A percentile compares a stretch with the other conserved stretches of the same genome.
phyloP scores from a whole-genome alignment of 1,140 invertebrate genomes.

The Drosophila repletoides region DNA sequence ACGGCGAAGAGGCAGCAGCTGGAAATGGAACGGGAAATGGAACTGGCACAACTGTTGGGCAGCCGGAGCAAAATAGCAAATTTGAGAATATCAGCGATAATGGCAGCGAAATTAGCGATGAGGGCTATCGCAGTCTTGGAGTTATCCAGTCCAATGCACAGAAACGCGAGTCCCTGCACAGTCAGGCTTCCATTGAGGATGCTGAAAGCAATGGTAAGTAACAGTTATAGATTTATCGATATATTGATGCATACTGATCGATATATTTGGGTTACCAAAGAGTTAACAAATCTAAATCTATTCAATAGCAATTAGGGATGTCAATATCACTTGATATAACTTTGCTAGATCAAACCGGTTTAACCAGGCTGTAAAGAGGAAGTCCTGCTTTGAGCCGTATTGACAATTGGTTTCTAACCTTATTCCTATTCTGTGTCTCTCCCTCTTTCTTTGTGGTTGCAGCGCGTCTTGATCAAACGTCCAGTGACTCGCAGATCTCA shows the following conservation, averaged over 20 bases:
- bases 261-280: no score
- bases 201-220: constrained; percentile 86
- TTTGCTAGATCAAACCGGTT: no score
- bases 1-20: not conserved
- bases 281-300: no score
- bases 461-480: constrained; percentile 81
- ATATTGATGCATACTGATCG: no score
- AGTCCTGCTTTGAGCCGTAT: no score
- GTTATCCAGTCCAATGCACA: constrained; percentile 85
- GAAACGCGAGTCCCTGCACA: constrained; percentile 86
- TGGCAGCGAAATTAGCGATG: constrained; percentile 93
- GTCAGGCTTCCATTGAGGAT: constrained; percentile 87
- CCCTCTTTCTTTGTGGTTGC: not conserved
- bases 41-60: not conserved
- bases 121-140: constrained; percentile 92
- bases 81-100: constrained; percentile 89
- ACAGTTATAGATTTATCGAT: not conserved
- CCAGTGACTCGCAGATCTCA: constrained; percentile 81
- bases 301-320: no score
- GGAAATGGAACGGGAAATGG: not conserved
- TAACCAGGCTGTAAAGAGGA: no score
- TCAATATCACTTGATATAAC: no score
- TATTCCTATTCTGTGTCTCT: not conserved
- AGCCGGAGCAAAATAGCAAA: constrained; percentile 72
- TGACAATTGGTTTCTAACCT: no score